These are phyloP conservation scores for Athripsodes cinereus DNA, from an alignment of 2,888 invertebrate species.

Conservation along the genomic window DNA sequence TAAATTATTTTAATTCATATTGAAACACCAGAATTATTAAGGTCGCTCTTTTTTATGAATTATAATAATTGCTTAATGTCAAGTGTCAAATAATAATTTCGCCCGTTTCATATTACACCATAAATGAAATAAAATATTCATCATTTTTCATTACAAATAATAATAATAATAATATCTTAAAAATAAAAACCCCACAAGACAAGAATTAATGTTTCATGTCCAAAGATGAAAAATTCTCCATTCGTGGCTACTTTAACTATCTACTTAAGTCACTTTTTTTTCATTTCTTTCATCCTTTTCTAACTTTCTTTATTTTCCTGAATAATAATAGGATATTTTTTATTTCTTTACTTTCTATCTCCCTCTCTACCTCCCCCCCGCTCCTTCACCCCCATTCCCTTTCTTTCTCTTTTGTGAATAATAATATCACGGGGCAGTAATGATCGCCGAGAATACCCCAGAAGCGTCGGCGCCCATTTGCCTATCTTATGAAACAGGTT, in stretches of 20 bases:
- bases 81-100: no score
- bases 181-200: background rate
- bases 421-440: conserved; percentile 9
- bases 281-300: background rate
- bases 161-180: no score
- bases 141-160: no score
- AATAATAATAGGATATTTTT: conserved; percentile 5
- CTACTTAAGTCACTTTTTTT: background rate
- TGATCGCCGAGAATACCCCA: conserved; percentile 19
- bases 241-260: conserved; percentile 1
- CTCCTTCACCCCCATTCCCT: background rate
- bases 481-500: conserved; percentile 13
- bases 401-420: conserved; percentile 11
- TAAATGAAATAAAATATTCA: no score
- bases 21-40: no score
- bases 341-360: background rate
- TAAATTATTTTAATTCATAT: no score
- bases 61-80: no score
- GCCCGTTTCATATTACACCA: no score
- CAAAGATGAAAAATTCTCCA: conserved; percentile 11
- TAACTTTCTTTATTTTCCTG: conserved; percentile 8
- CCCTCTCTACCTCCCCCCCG: background rate
- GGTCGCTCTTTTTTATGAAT: no score
- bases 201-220: conserved; percentile 14
- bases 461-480: conserved; percentile 23